Evolutionary conservation across 1,140 invertebrate genomes (phyloP).

Genomic region (Pollicipes pollicipes): DNA sequence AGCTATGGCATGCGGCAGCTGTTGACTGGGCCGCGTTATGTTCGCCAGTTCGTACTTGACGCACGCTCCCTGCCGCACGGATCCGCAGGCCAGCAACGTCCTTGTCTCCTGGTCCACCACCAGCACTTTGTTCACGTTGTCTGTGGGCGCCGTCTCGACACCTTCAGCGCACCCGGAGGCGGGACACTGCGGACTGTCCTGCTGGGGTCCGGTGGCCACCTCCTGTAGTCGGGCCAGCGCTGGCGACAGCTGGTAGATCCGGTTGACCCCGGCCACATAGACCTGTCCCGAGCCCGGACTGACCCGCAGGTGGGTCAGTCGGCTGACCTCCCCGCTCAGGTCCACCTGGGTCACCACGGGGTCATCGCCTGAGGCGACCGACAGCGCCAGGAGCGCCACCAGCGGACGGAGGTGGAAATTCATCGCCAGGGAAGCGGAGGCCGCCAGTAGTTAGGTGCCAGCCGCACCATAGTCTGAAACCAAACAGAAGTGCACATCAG

Average conservation of each 20-base stretch:
- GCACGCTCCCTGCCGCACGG: slow-evolving; percentile 69
- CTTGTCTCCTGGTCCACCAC: slow-evolving; percentile 64
- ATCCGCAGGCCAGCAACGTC: slow-evolving; percentile 71
- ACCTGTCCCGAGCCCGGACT: slow-evolving; percentile 40
- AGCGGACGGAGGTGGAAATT: not conserved
- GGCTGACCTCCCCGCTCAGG: not conserved
- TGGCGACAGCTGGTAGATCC: slow-evolving; percentile 56
- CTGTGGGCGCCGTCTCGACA: slow-evolving; percentile 44
- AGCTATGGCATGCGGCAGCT: slow-evolving; percentile 35
- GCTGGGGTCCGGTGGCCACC: slow-evolving; percentile 51
- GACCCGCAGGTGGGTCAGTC: slow-evolving; percentile 35
- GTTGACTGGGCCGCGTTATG: slow-evolving; percentile 52
- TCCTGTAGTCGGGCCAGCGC: slow-evolving; percentile 47
- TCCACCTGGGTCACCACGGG: not conserved
- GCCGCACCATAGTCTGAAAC: not conserved
- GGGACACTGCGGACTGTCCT: slow-evolving; percentile 65
- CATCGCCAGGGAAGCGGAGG: not conserved
- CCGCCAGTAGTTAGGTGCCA: not conserved
- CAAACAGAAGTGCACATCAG: not conserved
- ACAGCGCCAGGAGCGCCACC: not conserved
- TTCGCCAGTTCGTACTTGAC: slow-evolving; percentile 64
- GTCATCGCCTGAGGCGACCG: not conserved
- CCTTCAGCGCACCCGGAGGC: slow-evolving; percentile 50
- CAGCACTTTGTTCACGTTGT: slow-evolving; percentile 83
- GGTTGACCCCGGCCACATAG: slow-evolving; percentile 66